Percentiles rank a stretch among this genome's conserved stretches.
Evolutionary conservation across 2,113 vertebrate species (phyloP).

Genomic region (Tichodroma muraria): DNA sequence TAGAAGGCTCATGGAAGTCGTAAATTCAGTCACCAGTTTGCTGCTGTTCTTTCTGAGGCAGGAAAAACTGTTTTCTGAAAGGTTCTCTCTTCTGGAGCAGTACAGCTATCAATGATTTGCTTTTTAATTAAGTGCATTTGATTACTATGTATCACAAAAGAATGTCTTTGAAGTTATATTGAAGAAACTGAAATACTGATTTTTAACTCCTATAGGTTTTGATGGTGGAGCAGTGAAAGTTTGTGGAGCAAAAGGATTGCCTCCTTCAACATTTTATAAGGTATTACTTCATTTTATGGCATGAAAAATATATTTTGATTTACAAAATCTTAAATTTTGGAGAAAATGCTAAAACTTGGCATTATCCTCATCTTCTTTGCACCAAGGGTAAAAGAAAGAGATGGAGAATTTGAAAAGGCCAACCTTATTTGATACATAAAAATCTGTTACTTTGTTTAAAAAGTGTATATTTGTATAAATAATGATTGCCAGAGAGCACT

Average conservation of each 20-base stretch:
- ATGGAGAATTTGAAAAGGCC: neutral
- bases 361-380: neutral
- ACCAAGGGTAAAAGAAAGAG: neutral
- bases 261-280: conserved; percentile 80
- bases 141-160: neutral
- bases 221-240: conserved; percentile 76
- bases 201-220: conserved; percentile 48
- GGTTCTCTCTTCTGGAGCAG: neutral
- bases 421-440: neutral
- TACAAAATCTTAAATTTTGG: neutral
- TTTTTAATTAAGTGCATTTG: neutral
- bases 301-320: neutral
- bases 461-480: neutral
- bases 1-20: neutral
- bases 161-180: neutral
- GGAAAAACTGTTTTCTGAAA: neutral
- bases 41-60: neutral
- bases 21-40: neutral
- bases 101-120: neutral
- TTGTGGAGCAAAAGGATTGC: conserved; percentile 69
- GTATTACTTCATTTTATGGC: neutral
- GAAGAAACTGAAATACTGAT: neutral
- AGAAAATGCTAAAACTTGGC: neutral
- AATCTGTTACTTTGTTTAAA: neutral
- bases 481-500: neutral